Conservation (phyloP, 2,888 invertebrate genomes). For the Mythimna impura region DNA sequence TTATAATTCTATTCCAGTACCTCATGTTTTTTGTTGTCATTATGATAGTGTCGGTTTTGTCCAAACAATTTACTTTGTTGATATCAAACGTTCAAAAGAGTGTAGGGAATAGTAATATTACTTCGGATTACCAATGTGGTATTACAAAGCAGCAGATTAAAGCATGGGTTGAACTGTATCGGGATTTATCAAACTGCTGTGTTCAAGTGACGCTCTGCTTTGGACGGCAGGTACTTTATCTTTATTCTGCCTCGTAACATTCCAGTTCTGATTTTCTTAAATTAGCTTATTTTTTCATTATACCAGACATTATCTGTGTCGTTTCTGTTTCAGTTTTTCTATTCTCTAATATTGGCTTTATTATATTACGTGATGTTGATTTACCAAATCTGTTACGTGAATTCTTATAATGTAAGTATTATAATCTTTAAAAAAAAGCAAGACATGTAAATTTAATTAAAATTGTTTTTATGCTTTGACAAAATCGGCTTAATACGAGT, state of each 20-base stretch:
- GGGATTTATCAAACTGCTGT: conserved; percentile 16
- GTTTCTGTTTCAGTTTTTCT: conserved; percentile 21
- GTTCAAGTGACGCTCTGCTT: conserved; percentile 19
- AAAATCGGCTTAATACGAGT: background rate
- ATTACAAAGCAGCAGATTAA: conserved; percentile 23
- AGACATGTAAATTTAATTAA: background rate
- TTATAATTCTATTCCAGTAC: conserved; percentile 2
- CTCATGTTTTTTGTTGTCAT: conserved; percentile 1
- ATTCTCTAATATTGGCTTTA: conserved; percentile 2
- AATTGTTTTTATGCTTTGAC: background rate
- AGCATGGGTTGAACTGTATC: conserved; percentile 29
- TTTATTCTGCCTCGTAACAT: background rate
- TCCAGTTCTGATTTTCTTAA: background rate
- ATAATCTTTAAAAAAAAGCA: background rate
- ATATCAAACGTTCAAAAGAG: background rate
- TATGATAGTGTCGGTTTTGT: conserved; percentile 6
- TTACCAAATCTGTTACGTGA: conserved; percentile 15
- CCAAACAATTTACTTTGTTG: conserved; percentile 1
- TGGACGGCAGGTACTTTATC: conserved; percentile 20
- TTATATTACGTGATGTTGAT: conserved; percentile 8
- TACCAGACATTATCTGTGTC: background rate
- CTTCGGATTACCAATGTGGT: background rate
- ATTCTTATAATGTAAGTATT: conserved; percentile 12
- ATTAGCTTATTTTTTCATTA: background rate
- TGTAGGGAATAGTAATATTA: background rate